Percentiles rank a stretch among this genome's conserved stretches.
These are phyloP conservation scores for Pseudomyrmex gracilis DNA, from an alignment of 1,140 invertebrate species.

Conservation along the genomic window DNA sequence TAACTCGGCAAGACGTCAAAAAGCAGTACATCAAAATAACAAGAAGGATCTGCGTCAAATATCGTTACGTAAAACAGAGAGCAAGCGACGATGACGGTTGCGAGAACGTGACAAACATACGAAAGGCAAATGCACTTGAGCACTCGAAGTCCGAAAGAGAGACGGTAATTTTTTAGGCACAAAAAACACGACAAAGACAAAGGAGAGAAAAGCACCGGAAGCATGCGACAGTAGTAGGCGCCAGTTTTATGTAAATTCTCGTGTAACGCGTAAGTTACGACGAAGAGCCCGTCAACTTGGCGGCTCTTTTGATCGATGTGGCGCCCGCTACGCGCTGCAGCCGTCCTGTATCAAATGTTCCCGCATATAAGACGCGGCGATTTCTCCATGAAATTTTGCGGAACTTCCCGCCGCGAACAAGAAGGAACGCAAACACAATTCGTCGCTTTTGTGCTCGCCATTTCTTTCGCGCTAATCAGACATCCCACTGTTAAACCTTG, in stretches of 20 bases:
- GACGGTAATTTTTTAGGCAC: constrained; percentile 16
- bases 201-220: constrained; percentile 9
- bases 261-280: constrained; percentile 70
- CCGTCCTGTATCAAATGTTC: constrained; percentile 7
- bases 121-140: constrained; percentile 1
- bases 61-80: constrained; percentile 22
- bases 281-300: constrained; percentile 72
- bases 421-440: background rate
- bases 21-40: constrained; percentile 18
- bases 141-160: background rate
- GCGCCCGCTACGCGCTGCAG: constrained; percentile 72
- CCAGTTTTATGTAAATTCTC: constrained; percentile 44
- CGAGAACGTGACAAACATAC: constrained; percentile 5
- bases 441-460: background rate
- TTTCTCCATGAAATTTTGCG: constrained; percentile 10
- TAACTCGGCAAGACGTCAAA: constrained; percentile 9
- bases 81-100: background rate
- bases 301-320: constrained; percentile 78
- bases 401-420: background rate
- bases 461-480: constrained; percentile 1
- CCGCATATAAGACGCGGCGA: constrained; percentile 13
- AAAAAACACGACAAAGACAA: constrained; percentile 18
- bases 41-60: background rate
- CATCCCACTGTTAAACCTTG: background rate
- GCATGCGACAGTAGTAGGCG: constrained; percentile 16